Evolutionary conservation across 2,888 invertebrate species (phyloP).

Genomic region (Drosophila yooni): DNA sequence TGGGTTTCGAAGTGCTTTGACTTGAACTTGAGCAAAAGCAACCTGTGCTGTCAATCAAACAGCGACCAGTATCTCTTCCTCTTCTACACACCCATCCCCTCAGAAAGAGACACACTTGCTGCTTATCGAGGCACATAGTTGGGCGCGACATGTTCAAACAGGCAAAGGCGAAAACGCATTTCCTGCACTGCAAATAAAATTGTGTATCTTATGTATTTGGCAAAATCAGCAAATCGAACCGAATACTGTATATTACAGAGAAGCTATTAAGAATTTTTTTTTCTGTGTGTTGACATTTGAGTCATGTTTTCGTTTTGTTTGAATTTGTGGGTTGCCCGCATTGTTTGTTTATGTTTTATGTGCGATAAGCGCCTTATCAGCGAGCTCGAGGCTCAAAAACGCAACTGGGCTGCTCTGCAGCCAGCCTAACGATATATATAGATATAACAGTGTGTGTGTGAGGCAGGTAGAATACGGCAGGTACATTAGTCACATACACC

Average conservation of each 20-base stretch:
- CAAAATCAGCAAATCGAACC: neutral
- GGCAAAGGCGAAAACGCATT: conserved; percentile 9
- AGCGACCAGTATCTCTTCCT: conserved; percentile 1
- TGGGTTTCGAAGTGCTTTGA: neutral
- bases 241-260: neutral
- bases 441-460: neutral
- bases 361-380: conserved; percentile 45
- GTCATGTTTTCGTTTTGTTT: conserved; percentile 19
- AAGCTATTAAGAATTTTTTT: neutral
- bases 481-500: conserved; percentile 6
- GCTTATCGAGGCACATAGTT: conserved; percentile 35
- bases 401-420: conserved; percentile 6
- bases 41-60: conserved; percentile 38
- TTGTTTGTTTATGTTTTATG: conserved; percentile 28
- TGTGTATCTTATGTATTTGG: neutral
- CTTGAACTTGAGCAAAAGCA: conserved; percentile 8
- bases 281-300: conserved; percentile 29
- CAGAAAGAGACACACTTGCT: conserved; percentile 32
- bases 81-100: neutral
- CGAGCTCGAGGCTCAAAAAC: neutral
- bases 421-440: conserved; percentile 20
- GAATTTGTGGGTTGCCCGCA: conserved; percentile 32
- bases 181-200: conserved; percentile 1
- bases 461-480: neutral
- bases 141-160: conserved; percentile 48